Evolutionary conservation across 2,797 vertebrate species (phyloP).

Genomic region (Hipposideros larvatus): DNA sequence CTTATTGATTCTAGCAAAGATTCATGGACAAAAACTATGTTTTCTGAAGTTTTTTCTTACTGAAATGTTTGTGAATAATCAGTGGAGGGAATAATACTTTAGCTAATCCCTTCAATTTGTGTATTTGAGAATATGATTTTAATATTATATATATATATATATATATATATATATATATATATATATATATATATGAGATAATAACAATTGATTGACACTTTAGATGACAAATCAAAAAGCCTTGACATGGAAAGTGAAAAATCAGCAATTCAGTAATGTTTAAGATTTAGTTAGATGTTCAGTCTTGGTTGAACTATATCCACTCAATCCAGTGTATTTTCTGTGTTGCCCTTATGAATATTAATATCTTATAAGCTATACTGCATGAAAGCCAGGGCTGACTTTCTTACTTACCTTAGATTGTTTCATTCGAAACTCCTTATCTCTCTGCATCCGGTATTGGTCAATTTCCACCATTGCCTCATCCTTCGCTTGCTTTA

Average conservation of each 20-base stretch:
- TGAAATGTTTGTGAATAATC: not conserved
- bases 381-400: fast-evolving
- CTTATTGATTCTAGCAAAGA: not conserved
- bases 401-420: conserved; percentile 82
- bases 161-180: too few relatives aligned
- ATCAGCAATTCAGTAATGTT: not conserved
- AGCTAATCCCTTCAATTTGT: not conserved
- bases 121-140: not conserved
- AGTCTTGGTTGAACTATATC: not conserved
- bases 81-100: not conserved
- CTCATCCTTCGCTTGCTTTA: conserved; percentile 90
- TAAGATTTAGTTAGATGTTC: not conserved
- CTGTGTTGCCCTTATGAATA: fast-evolving
- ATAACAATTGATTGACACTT: not conserved
- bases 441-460: conserved; percentile 88
- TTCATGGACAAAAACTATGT: not conserved
- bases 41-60: not conserved
- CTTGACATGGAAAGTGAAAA: not conserved
- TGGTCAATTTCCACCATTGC: conserved; percentile 88
- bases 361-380: not conserved
- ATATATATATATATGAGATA: not conserved
- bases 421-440: conserved; percentile 87
- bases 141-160: too few relatives aligned
- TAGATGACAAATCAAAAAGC: not conserved
- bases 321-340: not conserved